A percentile compares a stretch with the other conserved stretches of the same genome.
These are phyloP conservation scores for Mesocricetus auratus DNA, from an alignment of 2,113 vertebrate genomes.

Conservation along the genomic window DNA sequence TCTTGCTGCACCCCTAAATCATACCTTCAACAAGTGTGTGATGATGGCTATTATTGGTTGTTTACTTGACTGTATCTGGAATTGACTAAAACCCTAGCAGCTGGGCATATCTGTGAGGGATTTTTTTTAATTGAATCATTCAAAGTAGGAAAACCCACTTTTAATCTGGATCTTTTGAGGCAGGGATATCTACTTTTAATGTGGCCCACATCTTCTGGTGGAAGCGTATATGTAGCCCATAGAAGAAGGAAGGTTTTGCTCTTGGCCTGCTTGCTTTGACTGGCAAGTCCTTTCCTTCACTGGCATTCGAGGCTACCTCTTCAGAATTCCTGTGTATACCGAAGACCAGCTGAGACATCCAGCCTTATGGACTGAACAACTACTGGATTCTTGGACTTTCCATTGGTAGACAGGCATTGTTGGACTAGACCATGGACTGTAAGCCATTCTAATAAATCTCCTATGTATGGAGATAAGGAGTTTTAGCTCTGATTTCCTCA, in stretches of 20 bases:
- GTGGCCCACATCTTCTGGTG: background rate
- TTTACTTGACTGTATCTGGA: background rate
- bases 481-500: conserved; percentile 39
- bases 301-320: background rate
- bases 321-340: background rate
- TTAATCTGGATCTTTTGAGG: background rate
- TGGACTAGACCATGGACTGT: background rate
- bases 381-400: background rate
- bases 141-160: background rate
- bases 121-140: background rate
- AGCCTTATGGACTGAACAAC: background rate
- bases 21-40: background rate
- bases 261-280: background rate
- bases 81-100: background rate
- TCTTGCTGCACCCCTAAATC: background rate
- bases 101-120: background rate
- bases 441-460: background rate
- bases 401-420: background rate
- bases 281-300: background rate
- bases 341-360: background rate
- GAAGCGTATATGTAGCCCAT: background rate
- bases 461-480: background rate
- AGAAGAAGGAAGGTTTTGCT: background rate
- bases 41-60: background rate
- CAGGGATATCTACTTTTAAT: background rate